These are phyloP conservation scores for Leptinotarsa defecta DNA, from an alignment of 1,140 invertebrate species.

Conservation along the genomic window DNA sequence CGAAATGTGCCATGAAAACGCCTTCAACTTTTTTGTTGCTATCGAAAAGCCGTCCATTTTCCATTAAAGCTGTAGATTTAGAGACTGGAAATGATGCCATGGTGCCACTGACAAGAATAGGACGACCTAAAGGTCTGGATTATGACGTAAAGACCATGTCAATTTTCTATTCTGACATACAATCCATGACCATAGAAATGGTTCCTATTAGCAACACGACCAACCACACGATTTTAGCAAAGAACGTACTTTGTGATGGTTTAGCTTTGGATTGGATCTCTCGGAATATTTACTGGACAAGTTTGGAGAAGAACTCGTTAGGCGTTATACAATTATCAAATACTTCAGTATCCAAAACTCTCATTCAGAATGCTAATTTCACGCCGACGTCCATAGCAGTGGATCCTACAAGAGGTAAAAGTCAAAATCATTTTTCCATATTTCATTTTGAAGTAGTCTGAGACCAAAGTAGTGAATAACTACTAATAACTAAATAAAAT, in stretches of 20 bases:
- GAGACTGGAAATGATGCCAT: slow-evolving; percentile 57
- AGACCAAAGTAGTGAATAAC: no score
- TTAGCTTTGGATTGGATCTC: slow-evolving; percentile 80
- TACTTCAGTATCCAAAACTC: slow-evolving; percentile 58
- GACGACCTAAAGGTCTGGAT: slow-evolving; percentile 68
- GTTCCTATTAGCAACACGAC: slow-evolving; percentile 42
- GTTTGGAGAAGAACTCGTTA: slow-evolving; percentile 66
- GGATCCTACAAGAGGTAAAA: slow-evolving; percentile 59
- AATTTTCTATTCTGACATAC: slow-evolving; percentile 73
- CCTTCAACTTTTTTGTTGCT: slow-evolving; percentile 66
- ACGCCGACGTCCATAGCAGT: slow-evolving; percentile 71
- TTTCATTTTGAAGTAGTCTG: neutral
- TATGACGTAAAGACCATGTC: slow-evolving; percentile 67
- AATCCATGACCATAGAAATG: slow-evolving; percentile 54
- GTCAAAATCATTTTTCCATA: neutral
- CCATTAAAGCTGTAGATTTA: slow-evolving; percentile 65
- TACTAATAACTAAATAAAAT: no score
- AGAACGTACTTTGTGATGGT: slow-evolving; percentile 70
- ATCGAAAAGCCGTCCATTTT: slow-evolving; percentile 65
- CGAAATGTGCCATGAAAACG: slow-evolving; percentile 46
- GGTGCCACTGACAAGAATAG: slow-evolving; percentile 62
- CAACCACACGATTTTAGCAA: slow-evolving; percentile 36
- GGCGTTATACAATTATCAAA: slow-evolving; percentile 66
- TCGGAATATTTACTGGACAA: slow-evolving; percentile 83
- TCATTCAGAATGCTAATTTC: slow-evolving; percentile 61